Evolutionary conservation across 2,113 vertebrate genomes (phyloP).

Genomic region (Onychorhynchus coronatus): DNA sequence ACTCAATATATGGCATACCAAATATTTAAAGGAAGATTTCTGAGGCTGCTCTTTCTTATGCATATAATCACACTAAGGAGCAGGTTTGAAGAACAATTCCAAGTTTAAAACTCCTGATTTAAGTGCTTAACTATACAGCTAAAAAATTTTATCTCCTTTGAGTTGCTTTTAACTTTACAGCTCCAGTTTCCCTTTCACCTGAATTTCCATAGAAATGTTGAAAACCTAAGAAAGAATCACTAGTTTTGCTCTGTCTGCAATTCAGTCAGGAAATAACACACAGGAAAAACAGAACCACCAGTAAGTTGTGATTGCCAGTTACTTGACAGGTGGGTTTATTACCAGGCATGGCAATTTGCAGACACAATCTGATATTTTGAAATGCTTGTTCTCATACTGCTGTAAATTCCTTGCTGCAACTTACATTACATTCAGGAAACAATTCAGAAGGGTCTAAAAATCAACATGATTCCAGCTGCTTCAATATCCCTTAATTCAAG

Average conservation of each 20-base stretch:
- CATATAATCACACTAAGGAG: background rate
- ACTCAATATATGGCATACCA: background rate
- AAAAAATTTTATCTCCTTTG: background rate
- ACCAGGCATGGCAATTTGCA: conserved; percentile 20
- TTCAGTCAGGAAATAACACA: background rate
- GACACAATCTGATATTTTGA: conserved; percentile 30
- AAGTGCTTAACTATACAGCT: background rate
- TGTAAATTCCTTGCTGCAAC: conserved; percentile 48
- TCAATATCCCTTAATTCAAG: conserved; percentile 42
- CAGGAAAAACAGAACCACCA: conserved; percentile 24
- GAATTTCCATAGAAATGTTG: background rate
- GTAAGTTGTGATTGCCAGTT: background rate
- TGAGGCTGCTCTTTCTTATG: background rate
- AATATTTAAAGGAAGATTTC: background rate
- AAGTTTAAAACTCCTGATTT: background rate
- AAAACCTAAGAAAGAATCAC: background rate
- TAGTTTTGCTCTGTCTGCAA: background rate
- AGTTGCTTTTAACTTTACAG: background rate
- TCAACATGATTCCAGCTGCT: conserved; percentile 42
- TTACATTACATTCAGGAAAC: conserved; percentile 43
- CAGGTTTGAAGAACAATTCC: background rate
- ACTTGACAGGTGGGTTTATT: conserved; percentile 38
- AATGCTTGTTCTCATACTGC: conserved; percentile 25
- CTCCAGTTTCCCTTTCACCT: background rate
- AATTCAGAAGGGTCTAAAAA: conserved; percentile 54